Evolutionary conservation across 2,797 vertebrate species (phyloP), one percentile per base, ranked within the genome.

Genomic region (Alfaro cultratus): DNA sequence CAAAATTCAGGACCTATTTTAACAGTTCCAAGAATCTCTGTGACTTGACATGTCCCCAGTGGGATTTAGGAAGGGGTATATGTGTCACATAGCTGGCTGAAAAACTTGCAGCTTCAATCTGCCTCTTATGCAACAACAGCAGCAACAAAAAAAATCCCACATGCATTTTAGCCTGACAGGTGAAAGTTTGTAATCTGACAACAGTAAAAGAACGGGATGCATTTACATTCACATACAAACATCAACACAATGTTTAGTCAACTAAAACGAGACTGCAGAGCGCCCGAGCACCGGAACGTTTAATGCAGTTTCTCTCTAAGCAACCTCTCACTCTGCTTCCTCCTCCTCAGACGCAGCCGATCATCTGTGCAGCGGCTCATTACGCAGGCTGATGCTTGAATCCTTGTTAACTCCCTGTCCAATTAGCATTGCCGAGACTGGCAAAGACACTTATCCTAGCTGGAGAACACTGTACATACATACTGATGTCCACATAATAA

Each of bases 321-420:
- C 67, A 74, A 86, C 85, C 83, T 70, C 74, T 67, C 86, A 78
- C 83, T 80, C 46, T 78, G 72, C 36, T 83, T 79, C 84, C 47
- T 55, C 87, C 80, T 92, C 87, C 84, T 92, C 82, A 86, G 87
- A 92, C 77, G 85, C 74, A 77, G 85, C 85, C 73, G 74, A 81
- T 92, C 82, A 78, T 87, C 75, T 83, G 85, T 89, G 90, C 87
- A 83, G 83, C 75, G 87, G 83, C 92, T 94, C 92, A 93, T 93
- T 94, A 94, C 85, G 72, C 89, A 91, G 88, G 87, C 91, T 93
- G 93, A 94, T 87, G 92, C 88, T 90, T 93, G 89, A 94, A 87
- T 92, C 86, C 92, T 93, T 92, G 95, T 95, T 95, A 95, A 93
- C 94, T 94, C 91, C 91, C 92, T 88, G 90, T 92, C 89, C 90